Evolutionary conservation across 1,140 invertebrate genomes (phyloP).

Genomic region (Adelges cooleyi): DNA sequence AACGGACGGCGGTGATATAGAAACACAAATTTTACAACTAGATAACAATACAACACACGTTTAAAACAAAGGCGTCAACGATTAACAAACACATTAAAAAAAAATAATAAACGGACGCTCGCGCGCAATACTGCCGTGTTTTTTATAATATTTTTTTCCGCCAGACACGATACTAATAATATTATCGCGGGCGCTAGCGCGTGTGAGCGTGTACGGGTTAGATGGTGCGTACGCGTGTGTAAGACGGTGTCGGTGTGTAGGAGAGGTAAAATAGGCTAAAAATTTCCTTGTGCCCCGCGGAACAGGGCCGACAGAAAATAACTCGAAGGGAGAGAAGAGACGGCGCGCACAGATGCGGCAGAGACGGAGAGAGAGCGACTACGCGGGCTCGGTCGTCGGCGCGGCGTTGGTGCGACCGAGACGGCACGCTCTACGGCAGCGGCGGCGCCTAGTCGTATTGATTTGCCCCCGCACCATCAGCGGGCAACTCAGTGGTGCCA

Average conservation of each 20-base stretch:
- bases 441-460: constrained; percentile 25
- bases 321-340: constrained; percentile 21
- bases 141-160: no score
- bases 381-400: neutral
- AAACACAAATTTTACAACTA: no score
- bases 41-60: no score
- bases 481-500: constrained; percentile 3
- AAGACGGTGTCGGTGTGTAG: neutral
- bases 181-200: neutral
- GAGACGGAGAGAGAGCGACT: constrained; percentile 23
- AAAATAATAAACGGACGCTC: neutral
- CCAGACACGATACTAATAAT: no score
- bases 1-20: no score
- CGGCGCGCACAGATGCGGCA: constrained; percentile 4
- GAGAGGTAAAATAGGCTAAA: constrained; percentile 25
- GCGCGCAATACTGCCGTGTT: neutral
- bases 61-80: no score
- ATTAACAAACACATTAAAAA: no score
- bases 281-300: constrained; percentile 21
- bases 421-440: neutral
- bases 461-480: neutral
- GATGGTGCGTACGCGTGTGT: no score
- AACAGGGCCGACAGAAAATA: constrained; percentile 28
- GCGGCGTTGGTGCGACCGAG: constrained; percentile 5
- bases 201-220: neutral